Evolutionary conservation across 2,113 vertebrate species (phyloP).

Genomic region (Condylura cristata): DNA sequence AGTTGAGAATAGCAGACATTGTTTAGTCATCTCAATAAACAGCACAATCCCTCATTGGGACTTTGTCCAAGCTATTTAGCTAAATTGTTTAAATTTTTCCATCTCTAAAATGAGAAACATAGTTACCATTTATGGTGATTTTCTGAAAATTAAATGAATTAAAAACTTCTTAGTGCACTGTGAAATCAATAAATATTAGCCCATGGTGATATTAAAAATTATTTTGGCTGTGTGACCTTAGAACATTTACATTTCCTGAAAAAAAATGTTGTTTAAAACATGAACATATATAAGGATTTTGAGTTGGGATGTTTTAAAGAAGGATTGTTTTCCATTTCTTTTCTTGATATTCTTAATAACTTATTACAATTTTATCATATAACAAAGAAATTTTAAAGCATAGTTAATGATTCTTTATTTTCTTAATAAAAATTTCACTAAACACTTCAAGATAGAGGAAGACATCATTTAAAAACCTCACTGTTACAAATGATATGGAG

Average conservation of each 20-base stretch:
- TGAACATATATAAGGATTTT: neutral
- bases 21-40: neutral
- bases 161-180: neutral
- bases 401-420: neutral
- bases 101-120: neutral
- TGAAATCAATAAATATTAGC: neutral
- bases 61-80: neutral
- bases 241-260: neutral
- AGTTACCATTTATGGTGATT: neutral
- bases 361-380: neutral
- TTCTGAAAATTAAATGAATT: constrained; percentile 7
- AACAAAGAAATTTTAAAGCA: neutral
- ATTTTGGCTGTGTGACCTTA: neutral
- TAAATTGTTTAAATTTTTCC: neutral
- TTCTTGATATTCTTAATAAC: constrained; percentile 11
- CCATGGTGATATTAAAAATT: neutral
- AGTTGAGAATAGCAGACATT: neutral
- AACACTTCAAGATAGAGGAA: constrained; percentile 8
- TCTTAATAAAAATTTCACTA: neutral
- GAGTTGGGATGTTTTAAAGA: neutral
- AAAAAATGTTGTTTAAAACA: neutral
- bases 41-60: neutral
- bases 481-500: neutral
- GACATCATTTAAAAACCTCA: neutral
- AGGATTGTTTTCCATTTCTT: neutral